phyloP scores from a whole-genome alignment of 2,888 invertebrate genomes.

The Thecocarcelia acutangulata region DNA sequence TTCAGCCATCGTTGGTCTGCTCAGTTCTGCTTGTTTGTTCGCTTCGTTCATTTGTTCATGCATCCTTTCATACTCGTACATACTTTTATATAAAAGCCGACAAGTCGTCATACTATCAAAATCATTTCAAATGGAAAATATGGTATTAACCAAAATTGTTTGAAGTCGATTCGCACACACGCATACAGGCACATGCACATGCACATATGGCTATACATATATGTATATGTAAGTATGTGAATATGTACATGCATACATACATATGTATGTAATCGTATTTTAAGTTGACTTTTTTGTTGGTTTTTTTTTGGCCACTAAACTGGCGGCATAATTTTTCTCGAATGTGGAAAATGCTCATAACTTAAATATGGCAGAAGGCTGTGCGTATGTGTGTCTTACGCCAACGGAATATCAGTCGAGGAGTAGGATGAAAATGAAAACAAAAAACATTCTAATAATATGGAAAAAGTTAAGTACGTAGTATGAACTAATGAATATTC shows the following conservation, averaged over 20 bases:
- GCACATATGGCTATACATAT: too few species aligned
- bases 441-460: conserved; percentile 48
- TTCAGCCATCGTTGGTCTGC: conserved; percentile 16
- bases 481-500: conserved; percentile 65
- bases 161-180: conserved; percentile 47
- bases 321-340: conserved; percentile 45
- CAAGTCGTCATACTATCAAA: conserved; percentile 64
- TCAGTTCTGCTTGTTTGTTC: conserved; percentile 20
- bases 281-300: background rate
- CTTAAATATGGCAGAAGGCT: conserved; percentile 10
- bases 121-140: conserved; percentile 66
- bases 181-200: background rate
- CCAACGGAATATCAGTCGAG: conserved; percentile 17
- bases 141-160: conserved; percentile 66
- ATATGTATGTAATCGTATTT: too few species aligned
- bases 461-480: conserved; percentile 58
- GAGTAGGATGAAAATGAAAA: conserved; percentile 43
- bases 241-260: too few species aligned
- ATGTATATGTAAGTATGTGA: too few species aligned
- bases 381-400: conserved; percentile 27
- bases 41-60: conserved; percentile 43
- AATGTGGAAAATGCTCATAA: conserved; percentile 44
- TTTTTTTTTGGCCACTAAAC: conserved; percentile 46
- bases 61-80: conserved; percentile 53
- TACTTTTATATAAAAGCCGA: conserved; percentile 60